Conservation (phyloP, 2,113 vertebrate genomes). For the Oplegnathus fasciatus region DNA sequence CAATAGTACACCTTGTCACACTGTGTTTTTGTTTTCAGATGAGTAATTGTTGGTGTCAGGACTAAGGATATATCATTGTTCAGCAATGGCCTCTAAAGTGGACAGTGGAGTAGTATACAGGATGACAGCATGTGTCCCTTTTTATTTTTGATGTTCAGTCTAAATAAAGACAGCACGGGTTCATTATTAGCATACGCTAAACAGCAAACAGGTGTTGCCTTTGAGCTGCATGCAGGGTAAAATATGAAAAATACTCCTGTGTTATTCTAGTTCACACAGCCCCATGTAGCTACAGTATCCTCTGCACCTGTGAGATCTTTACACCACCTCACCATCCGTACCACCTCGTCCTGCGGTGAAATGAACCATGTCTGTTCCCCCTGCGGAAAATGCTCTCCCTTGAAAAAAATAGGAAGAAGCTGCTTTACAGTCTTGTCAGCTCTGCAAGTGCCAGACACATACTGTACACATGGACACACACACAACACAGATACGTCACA, state of each 20-base stretch:
- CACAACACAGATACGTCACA: not conserved
- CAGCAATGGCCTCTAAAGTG: not conserved
- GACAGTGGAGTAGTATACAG: not conserved
- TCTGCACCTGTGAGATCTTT: slow-evolving; percentile 8
- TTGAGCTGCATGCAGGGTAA: not conserved
- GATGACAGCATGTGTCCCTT: not conserved
- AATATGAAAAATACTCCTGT: slow-evolving; percentile 2
- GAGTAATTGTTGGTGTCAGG: slow-evolving; percentile 31
- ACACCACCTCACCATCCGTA: not conserved
- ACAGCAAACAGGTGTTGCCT: not conserved
- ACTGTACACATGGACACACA: slow-evolving; percentile 11
- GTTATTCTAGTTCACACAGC: not conserved
- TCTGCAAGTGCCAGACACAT: slow-evolving; percentile 65
- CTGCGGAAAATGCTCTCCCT: slow-evolving; percentile 4
- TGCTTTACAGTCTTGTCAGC: slow-evolving; percentile 49
- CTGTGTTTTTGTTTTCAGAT: slow-evolving; percentile 34
- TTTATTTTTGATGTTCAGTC: not conserved
- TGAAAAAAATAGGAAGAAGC: slow-evolving; percentile 24
- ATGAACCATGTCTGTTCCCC: slow-evolving; percentile 3
- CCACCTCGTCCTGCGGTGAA: not conserved
- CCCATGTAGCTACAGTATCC: not conserved
- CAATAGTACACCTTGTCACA: slow-evolving; percentile 70
- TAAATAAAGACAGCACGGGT: not conserved
- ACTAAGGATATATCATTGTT: slow-evolving; percentile 11
- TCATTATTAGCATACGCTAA: not conserved